Percentiles rank a stretch among this genome's conserved stretches.
Conservation (phyloP, 2,797 vertebrate species). For the Rhynchotus rufescens region DNA sequence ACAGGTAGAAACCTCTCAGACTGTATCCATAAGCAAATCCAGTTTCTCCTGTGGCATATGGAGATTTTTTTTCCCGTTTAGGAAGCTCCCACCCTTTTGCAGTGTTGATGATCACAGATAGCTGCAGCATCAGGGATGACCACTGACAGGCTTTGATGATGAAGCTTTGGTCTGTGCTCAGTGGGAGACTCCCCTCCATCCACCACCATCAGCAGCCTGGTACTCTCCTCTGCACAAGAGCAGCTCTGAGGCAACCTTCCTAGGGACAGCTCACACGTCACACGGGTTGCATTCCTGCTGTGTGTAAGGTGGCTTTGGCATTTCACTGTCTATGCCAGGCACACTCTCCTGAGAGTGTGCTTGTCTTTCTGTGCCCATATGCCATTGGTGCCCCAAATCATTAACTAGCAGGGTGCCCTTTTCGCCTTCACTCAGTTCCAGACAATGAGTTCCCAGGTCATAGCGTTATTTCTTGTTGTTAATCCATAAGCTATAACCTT, state of each 20-base stretch:
- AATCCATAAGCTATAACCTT: slow-evolving; percentile 63
- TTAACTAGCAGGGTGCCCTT: slow-evolving; percentile 26
- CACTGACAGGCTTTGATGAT: not conserved
- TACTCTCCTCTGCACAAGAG: not conserved
- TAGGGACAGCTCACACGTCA: not conserved
- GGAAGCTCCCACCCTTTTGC: rapidly evolving
- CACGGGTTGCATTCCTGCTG: no score
- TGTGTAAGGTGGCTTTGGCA: no score
- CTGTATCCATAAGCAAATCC: not conserved
- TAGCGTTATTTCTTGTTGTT: slow-evolving; percentile 4
- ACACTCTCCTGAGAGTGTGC: not conserved
- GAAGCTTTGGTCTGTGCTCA: not conserved
- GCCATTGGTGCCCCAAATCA: not conserved
- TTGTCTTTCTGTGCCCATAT: slow-evolving; percentile 3
- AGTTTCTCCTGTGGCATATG: not conserved
- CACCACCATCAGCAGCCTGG: not conserved
- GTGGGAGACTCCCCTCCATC: not conserved
- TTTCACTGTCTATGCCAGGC: not conserved
- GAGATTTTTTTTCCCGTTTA: not conserved
- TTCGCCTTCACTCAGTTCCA: slow-evolving; percentile 41
- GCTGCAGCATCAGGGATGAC: not conserved
- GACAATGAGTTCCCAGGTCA: not conserved
- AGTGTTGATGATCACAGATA: not conserved
- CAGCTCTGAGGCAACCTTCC: not conserved
- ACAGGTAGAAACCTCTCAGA: not conserved